Base-by-base conservation (phyloP, 2,113 vertebrate genomes). In the Mastomys coucha region DNA sequence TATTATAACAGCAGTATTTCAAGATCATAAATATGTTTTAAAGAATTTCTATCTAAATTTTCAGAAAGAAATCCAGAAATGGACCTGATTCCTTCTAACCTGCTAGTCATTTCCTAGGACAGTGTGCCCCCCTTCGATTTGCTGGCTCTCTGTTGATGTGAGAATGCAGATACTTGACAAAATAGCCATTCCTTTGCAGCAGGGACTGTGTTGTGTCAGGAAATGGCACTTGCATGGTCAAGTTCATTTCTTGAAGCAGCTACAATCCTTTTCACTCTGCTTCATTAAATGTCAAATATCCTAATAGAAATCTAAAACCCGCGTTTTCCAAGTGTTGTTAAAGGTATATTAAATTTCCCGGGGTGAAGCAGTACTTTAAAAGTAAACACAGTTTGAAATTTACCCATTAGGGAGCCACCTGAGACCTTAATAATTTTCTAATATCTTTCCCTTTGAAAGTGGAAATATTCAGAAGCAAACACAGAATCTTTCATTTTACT, bases 371-470 rank as follows among this genome's bases (percentile, higher is more conserved):
- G 75, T 94, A 42, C 65, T 92, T 85, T 60, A 88, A 75, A 91
- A 88, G n/a, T 20, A 31, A 91, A 77, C 5, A 69, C 6, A 58
- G 20, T 89, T 96, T 78, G 93, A 95, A 93, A 94, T 78, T 87
- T 45, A 75, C 45, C 22, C 45, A 76, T 72, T 81, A 70, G 82
- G 82, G 45, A 63, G 6, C 10, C 94, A 76, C 49, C 22, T 75
- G 45, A 93, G 73, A 95, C 67, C 33, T 77, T 76, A 82, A 69
- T 72, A 51, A 94, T 93, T 89, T 73, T 82, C 39, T 91, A 51
- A 93, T 33, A 73, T 93, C 45, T 84, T 77, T 93, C 19, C 73
- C 81, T 96, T 87, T 89, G 60, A 73, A 93, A 91, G 67, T 65
- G 42, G 17, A 12, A 91, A 78, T 20, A 56, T 88, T 60, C 17